Evolutionary conservation across 2,797 vertebrate species (phyloP), one percentile per base, ranked within the genome.

Genomic region (Microcaecilia unicolor): DNA sequence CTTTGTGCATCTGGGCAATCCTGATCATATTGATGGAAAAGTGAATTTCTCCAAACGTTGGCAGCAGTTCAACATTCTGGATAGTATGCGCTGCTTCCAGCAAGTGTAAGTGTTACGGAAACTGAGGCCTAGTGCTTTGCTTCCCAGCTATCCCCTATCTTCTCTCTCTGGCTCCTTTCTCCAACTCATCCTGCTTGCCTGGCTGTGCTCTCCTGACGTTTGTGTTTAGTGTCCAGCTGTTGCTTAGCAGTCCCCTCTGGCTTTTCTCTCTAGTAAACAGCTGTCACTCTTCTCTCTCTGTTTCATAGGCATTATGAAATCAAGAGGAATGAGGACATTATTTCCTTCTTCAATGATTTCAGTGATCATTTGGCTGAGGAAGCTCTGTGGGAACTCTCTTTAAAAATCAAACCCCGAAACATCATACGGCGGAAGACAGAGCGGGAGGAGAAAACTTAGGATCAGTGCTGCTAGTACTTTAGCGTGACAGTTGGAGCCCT

Each of bases 61-160:
- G 95, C 96, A 99, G 62, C 96, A 99, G 76, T 99, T 99, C 67
- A 98, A 99, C 82, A 97, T 99, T 56, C 76, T 99, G 64, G 96
- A 99, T 80, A 94, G 95, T 76, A 99, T 99, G 96, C 89, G 95
- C 37, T 86, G 95, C 65, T 99, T 99, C 82, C 94, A 99, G 68
- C 96, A 99, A 86, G 86, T 84, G 95, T 99, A 77, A 89, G 93
- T 86, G 23, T 25, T 3, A 10, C 6, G n/a, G n/a, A n/a, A n/a
- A n/a, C n/a, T n/a, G n/a, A n/a, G n/a, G n/a, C n/a, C n/a, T n/a
- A n/a, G n/a, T n/a, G n/a, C n/a, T n/a, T n/a, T n/a, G n/a, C n/a
- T n/a, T n/a, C n/a, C n/a, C n/a, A n/a, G n/a, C n/a, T n/a, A n/a
- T n/a, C n/a, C n/a, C n/a, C n/a, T n/a, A n/a, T n/a, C n/a, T n/a